These are phyloP conservation scores for Bruchidius siliquastri DNA, from an alignment of 2,888 invertebrate genomes.

Conservation along the genomic window DNA sequence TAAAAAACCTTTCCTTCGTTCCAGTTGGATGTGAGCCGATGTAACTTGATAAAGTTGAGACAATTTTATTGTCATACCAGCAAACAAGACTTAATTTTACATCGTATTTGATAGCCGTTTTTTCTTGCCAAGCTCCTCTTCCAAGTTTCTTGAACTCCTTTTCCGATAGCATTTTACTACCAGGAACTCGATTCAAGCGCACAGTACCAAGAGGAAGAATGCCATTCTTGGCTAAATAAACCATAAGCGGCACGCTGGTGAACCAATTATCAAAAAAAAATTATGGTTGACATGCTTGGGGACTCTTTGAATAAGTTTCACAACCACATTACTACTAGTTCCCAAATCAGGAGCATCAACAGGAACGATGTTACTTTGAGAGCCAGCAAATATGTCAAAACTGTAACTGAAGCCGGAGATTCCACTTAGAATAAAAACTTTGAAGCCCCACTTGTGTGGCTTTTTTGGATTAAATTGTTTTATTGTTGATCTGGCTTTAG, in stretches of 20 bases:
- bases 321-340: slow-evolving; percentile 10
- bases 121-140: slow-evolving; percentile 22
- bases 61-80: slow-evolving; percentile 40
- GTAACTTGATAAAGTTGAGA: slow-evolving; percentile 34
- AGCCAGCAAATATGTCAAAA: slow-evolving; percentile 12
- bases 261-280: slow-evolving; percentile 37
- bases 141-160: slow-evolving; percentile 14
- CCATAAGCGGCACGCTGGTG: slow-evolving; percentile 20
- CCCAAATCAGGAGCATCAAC: slow-evolving; percentile 10
- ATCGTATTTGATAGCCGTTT: slow-evolving; percentile 22
- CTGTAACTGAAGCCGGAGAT: slow-evolving; percentile 13
- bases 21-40: slow-evolving; percentile 23
- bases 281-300: slow-evolving; percentile 10
- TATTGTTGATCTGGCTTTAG: slow-evolving; percentile 4
- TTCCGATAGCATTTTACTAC: slow-evolving; percentile 7
- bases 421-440: slow-evolving; percentile 11
- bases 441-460: slow-evolving; percentile 11
- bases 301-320: slow-evolving; percentile 2
- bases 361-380: slow-evolving; percentile 10
- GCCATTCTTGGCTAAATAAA: slow-evolving; percentile 22
- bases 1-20: too few species aligned
- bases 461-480: slow-evolving; percentile 12
- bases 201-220: slow-evolving; percentile 22
- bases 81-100: slow-evolving; percentile 24
- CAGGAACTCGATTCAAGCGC: slow-evolving; percentile 12